These are phyloP conservation scores for Miniopterus natalensis DNA, from an alignment of 2,113 vertebrate genomes.

Conservation along the genomic window DNA sequence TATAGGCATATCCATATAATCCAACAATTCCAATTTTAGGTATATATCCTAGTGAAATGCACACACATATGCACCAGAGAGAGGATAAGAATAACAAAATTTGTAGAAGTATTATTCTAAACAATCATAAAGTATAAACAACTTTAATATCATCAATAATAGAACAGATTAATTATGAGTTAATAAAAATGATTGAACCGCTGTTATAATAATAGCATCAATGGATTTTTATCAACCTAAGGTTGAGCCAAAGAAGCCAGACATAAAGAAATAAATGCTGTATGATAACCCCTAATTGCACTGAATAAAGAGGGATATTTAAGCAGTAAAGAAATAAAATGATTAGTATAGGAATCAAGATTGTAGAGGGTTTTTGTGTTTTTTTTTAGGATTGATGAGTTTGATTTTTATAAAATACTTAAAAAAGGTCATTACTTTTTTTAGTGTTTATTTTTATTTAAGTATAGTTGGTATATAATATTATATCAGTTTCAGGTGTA, in stretches of 20 bases:
- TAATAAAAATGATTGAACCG: neutral
- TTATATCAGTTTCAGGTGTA: neutral
- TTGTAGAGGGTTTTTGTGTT: neutral
- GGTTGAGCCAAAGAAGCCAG: neutral
- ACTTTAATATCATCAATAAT: neutral
- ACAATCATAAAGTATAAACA: neutral
- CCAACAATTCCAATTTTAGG: neutral
- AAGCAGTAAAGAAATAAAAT: neutral
- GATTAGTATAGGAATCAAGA: neutral
- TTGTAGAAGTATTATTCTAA: neutral
- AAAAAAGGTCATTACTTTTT: neutral
- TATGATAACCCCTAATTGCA: neutral
- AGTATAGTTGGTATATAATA: neutral
- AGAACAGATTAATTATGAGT: neutral
- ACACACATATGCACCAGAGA: neutral
- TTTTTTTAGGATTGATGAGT: neutral
- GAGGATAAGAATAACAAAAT: neutral
- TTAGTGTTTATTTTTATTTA: neutral
- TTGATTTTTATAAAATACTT: neutral
- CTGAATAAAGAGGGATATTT: neutral
- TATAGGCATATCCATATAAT: neutral
- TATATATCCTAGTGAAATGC: neutral
- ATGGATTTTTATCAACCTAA: neutral
- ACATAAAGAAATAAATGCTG: neutral
- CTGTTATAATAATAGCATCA: neutral